Percentiles rank a stretch among this genome's conserved stretches.
Evolutionary conservation across 2,797 vertebrate genomes (phyloP).

Genomic region (Podarcis lilfordi): DNA sequence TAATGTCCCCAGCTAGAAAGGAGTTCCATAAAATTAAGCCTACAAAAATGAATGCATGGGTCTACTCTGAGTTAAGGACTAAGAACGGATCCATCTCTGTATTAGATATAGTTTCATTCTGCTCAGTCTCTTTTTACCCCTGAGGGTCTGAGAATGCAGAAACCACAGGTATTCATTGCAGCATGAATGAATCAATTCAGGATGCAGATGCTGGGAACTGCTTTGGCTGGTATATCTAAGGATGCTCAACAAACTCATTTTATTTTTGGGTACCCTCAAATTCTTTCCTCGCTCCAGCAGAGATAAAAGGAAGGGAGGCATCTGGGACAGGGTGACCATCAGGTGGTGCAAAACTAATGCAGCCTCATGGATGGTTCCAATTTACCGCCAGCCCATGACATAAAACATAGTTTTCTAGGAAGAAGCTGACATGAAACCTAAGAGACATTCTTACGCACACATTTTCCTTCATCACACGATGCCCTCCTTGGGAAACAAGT

Average conservation of each 20-base stretch:
- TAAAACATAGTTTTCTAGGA: conserved; percentile 51
- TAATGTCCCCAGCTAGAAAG: no score
- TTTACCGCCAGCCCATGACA: conserved; percentile 15
- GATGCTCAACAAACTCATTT: background rate
- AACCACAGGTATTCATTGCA: conserved; percentile 13
- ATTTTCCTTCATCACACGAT: background rate
- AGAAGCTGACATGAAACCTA: conserved; percentile 52
- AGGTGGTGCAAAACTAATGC: background rate
- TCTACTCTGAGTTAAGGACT: no score
- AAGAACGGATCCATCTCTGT: no score
- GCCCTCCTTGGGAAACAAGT: conserved; percentile 23
- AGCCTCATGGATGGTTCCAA: conserved; percentile 15
- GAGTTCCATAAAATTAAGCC: no score
- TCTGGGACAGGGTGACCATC: background rate
- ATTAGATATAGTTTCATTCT: background rate
- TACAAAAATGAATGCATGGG: no score
- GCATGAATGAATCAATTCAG: background rate
- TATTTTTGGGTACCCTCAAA: background rate
- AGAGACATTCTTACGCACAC: conserved; percentile 31
- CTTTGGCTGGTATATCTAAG: conserved; percentile 21
- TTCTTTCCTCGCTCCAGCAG: conserved; percentile 10
- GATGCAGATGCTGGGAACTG: background rate
- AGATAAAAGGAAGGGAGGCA: background rate
- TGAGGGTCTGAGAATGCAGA: background rate
- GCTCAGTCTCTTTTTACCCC: background rate